Conservation (phyloP, 2,797 vertebrate genomes). For the Vultur gryphus region DNA sequence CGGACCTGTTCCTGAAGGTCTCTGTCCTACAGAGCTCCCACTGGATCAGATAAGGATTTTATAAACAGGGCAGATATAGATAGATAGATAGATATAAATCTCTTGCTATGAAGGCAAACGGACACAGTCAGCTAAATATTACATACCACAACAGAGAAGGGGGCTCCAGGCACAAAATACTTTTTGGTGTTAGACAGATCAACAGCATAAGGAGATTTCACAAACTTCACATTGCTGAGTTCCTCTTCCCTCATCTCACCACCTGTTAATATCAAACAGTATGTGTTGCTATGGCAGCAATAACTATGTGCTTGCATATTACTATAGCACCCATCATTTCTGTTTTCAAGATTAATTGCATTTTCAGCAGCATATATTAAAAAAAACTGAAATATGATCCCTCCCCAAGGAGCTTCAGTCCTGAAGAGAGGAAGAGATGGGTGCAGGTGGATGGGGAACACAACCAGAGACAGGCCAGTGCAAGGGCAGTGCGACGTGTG, state of each 20-base stretch:
- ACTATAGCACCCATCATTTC: not conserved
- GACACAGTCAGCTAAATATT: not conserved
- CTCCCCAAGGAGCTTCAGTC: not conserved
- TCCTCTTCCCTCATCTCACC: slow-evolving; percentile 75
- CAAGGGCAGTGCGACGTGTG: rapidly evolving
- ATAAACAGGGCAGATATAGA: not conserved
- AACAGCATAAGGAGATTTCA: slow-evolving; percentile 68
- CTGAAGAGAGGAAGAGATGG: not conserved
- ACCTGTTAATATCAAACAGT: slow-evolving; percentile 43
- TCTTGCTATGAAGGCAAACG: not conserved
- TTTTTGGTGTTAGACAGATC: slow-evolving; percentile 73
- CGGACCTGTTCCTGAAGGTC: not conserved
- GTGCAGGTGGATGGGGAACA: not conserved
- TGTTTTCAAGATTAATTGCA: not conserved
- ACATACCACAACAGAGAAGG: slow-evolving; percentile 68
- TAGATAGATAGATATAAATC: not conserved
- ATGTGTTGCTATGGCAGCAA: not conserved
- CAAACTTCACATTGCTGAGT: slow-evolving; percentile 70
- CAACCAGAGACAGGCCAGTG: not conserved
- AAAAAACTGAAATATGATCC: not conserved
- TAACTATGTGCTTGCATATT: not conserved
- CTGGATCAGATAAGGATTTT: not conserved
- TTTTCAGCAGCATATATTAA: not conserved
- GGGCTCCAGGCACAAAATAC: slow-evolving; percentile 71
- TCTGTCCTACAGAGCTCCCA: not conserved